Conservation (phyloP, 2,888 invertebrate genomes). For the Ctena decussata region DNA sequence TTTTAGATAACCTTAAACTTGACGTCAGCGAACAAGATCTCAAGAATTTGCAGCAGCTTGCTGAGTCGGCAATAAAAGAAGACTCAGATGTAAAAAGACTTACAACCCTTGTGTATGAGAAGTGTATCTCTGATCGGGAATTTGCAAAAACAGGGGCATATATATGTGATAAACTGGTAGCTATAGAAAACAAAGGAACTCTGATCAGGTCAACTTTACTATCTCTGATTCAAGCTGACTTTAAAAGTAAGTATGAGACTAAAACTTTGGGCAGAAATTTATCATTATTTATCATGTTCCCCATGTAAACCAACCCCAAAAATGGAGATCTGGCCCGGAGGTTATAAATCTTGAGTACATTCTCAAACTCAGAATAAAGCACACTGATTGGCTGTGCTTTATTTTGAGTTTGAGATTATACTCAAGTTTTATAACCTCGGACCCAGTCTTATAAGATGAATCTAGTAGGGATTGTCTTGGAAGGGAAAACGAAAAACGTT, state of each 20-base stretch:
- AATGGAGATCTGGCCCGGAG: no score
- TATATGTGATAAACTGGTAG: constrained; percentile 76
- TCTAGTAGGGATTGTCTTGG: no score
- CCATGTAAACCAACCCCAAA: no score
- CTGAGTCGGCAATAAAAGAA: constrained; percentile 48
- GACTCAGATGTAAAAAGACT: constrained; percentile 63
- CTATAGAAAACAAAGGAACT: constrained; percentile 73
- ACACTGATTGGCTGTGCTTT: no score
- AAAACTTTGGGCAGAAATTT: no score
- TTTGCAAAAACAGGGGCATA: constrained; percentile 77
- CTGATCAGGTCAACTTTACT: constrained; percentile 77
- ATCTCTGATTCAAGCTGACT: constrained; percentile 78
- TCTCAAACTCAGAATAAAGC: no score
- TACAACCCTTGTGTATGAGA: constrained; percentile 68
- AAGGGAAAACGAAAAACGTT: no score
- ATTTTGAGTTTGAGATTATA: no score
- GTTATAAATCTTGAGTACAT: no score
- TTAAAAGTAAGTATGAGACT: constrained; percentile 77
- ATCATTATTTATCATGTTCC: no score
- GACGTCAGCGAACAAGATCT: constrained; percentile 70
- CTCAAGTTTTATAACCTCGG: no score
- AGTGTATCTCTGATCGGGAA: constrained; percentile 72
- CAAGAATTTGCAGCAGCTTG: constrained; percentile 60
- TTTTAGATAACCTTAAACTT: constrained; percentile 62
- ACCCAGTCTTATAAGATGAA: no score